Conservation (phyloP, 2,888 invertebrate species). For the Caenorhabditis wallacei region DNA sequence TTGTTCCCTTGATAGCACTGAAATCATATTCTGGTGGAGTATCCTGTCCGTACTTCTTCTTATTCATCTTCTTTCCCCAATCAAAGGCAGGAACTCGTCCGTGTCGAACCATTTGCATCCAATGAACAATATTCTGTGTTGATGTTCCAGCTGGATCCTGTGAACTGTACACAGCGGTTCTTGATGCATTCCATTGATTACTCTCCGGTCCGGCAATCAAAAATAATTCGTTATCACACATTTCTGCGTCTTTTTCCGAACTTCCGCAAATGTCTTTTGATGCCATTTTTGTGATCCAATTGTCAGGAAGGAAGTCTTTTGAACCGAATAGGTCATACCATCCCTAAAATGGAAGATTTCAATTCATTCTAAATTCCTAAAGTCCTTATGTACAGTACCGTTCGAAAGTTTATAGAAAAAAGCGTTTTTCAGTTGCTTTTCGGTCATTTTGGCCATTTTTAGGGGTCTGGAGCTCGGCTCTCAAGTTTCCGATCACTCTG, state of each 20-base stretch:
- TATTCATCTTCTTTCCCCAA: conserved; percentile 70
- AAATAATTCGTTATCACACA: conserved; percentile 89
- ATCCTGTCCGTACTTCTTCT: conserved; percentile 72
- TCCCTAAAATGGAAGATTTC: conserved; percentile 69
- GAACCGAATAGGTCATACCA: conserved; percentile 84
- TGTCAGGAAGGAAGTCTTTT: conserved; percentile 84
- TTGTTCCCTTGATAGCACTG: conserved; percentile 52
- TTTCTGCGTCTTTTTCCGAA: conserved; percentile 72
- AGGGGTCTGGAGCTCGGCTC: too few relatives aligned
- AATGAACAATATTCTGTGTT: conserved; percentile 84
- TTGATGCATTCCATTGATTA: conserved; percentile 76
- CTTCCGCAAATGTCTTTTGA: conserved; percentile 78
- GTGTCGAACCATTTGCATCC: conserved; percentile 83
- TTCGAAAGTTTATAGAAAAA: too few relatives aligned
- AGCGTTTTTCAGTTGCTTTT: too few relatives aligned
- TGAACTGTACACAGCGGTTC: conserved; percentile 83
- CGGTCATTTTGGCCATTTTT: too few relatives aligned
- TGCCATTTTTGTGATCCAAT: conserved; percentile 74
- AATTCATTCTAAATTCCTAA: too few relatives aligned
- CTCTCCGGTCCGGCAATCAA: conserved; percentile 87
- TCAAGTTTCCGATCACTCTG: too few relatives aligned
- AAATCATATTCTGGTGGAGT: conserved; percentile 75
- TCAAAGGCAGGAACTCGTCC: conserved; percentile 69
- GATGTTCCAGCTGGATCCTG: conserved; percentile 85
- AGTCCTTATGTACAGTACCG: too few relatives aligned